Conservation (phyloP, 1,140 invertebrate genomes). For the Lucilia sericata region DNA sequence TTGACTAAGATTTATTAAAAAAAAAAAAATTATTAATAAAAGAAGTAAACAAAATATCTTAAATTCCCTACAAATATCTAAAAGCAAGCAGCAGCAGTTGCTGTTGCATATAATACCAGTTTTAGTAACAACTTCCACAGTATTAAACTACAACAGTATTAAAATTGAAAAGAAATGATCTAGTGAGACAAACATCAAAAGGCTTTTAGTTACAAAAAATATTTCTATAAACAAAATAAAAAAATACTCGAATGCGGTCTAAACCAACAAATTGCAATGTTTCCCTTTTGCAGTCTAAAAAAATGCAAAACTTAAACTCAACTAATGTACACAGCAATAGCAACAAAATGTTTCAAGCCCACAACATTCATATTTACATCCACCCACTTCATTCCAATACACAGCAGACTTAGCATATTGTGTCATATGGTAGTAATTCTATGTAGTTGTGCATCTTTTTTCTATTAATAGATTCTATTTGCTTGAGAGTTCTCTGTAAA, state of each 20-base stretch:
- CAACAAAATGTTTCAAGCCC: not conserved
- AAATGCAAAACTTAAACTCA: not conserved
- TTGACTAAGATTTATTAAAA: not conserved
- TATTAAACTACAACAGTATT: not conserved
- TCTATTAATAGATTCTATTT: no score
- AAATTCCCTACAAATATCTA: not conserved
- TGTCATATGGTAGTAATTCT: not conserved
- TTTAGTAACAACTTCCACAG: not conserved
- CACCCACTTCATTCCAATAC: not conserved
- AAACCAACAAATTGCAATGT: not conserved
- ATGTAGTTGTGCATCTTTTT: not conserved
- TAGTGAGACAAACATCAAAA: conserved; percentile 22
- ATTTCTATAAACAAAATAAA: not conserved
- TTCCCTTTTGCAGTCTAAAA: not conserved
- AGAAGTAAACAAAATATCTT: not conserved
- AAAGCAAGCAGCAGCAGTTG: not conserved
- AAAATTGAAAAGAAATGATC: not conserved
- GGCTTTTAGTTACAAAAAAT: conserved; percentile 30
- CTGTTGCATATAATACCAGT: not conserved
- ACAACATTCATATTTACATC: not conserved
- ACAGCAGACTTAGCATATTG: not conserved
- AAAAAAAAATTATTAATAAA: not conserved
- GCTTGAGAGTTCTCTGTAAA: no score
- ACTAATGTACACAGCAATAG: not conserved
- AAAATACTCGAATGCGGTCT: conserved; percentile 13